Evolutionary conservation across 2,113 vertebrate genomes (phyloP), one percentile per base, ranked within the genome.

Genomic region (Anguilla japonica): DNA sequence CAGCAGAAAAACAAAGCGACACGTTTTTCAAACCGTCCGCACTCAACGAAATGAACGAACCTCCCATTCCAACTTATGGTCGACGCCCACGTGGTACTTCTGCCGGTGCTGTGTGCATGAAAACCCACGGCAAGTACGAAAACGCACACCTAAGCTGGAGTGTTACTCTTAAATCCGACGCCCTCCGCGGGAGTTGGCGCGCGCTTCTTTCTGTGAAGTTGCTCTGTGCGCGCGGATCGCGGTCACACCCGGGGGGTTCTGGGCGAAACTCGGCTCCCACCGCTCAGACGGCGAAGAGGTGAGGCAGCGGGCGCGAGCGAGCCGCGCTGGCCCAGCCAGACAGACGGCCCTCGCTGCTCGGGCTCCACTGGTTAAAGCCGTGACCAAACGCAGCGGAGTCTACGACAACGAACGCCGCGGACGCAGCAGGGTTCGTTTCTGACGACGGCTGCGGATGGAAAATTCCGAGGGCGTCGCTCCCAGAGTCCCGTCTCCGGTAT

Each of bases 391-490:
- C 53, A 79, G 34, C 92, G 88, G 86, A 41, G 82, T 83, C 89
- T 75, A 78, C 75, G 82, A 85, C 88, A 92, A 89, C 88, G 92
- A 93, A 93, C 90, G 91, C 82, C 87, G 84, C 80, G 87, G 89
- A 82, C 89, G 91, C 92, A 93, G 92, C 88, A 87, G 89, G 88
- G 89, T 90, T 91, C 90, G 92, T 93, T 94, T 93, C 87, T 71
- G 85, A 90, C 85, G 91, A 92, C 88, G 89, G 93, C 92, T 89
- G 88, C 92, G 94, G 93, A 93, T 94, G 94, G 93, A 89, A 88
- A 50, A 53, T 89, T 82, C 56, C 16, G 84, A 84, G 83, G 90
- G 87, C 0, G 86, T 91, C 85, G 83, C 87, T 86, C 87, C 91
- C 88, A 88, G 8, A 86, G 57, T 82, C 83, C 41, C 83, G 26